phyloP scores from a whole-genome alignment of 2,797 vertebrate genomes.

The Diceros bicornis region DNA sequence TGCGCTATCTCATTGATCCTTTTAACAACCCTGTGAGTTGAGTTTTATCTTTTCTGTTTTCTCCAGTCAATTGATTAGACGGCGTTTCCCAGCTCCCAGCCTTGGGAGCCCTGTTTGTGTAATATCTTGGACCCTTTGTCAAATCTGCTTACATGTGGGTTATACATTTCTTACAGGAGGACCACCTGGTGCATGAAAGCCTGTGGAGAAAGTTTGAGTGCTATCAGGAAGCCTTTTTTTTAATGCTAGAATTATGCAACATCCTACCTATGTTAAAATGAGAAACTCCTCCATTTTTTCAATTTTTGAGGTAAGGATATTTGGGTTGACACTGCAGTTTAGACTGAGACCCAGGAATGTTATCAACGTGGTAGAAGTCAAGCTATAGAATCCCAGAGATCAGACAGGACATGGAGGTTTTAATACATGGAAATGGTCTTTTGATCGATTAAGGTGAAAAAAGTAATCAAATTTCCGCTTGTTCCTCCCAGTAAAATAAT shows the following conservation, averaged over 20 bases:
- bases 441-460: constrained; percentile 26
- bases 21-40: background rate
- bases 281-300: background rate
- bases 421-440: constrained; percentile 26
- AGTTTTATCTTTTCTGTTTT: constrained; percentile 30
- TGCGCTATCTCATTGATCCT: background rate
- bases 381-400: background rate
- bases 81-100: background rate
- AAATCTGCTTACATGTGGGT: background rate
- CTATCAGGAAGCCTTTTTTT: background rate
- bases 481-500: constrained; percentile 16
- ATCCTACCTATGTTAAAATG: background rate
- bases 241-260: background rate
- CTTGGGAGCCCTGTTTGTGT: background rate
- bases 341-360: background rate
- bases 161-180: background rate
- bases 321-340: background rate
- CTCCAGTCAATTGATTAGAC: background rate
- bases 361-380: constrained; percentile 6
- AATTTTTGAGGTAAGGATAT: constrained; percentile 5
- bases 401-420: background rate
- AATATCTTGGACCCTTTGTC: background rate
- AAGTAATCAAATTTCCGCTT: background rate
- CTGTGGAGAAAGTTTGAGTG: background rate
- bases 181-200: background rate